These are phyloP conservation scores for Pelmatolapia mariae DNA, from an alignment of 2,113 vertebrate genomes.

Conservation along the genomic window DNA sequence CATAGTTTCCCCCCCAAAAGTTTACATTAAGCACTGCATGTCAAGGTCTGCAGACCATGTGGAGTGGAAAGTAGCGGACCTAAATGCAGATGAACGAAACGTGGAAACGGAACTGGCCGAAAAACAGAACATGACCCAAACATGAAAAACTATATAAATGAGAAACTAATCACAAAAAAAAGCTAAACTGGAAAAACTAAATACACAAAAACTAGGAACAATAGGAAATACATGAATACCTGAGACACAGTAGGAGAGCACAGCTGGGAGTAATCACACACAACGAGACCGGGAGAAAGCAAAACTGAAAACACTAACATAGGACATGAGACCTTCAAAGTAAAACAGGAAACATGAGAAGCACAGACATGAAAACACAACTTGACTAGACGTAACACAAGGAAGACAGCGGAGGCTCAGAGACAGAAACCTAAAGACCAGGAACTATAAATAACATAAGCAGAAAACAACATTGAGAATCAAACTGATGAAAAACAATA, in stretches of 20 bases:
- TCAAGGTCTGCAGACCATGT: background rate
- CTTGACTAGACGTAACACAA: background rate
- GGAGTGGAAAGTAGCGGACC: background rate
- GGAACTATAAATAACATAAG: background rate
- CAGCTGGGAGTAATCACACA: background rate
- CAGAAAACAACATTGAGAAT: background rate
- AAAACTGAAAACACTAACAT: background rate
- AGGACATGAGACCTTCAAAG: background rate
- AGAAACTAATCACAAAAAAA: background rate
- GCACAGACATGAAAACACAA: background rate
- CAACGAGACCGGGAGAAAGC: background rate
- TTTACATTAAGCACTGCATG: background rate
- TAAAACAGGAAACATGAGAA: background rate
- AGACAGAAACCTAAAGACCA: background rate
- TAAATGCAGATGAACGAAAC: background rate
- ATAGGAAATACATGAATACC: background rate
- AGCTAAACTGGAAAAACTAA: background rate
- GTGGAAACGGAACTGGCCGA: rapidly evolving
- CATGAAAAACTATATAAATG: background rate
- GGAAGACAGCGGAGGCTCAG: background rate
- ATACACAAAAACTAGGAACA: background rate
- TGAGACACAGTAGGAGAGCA: background rate
- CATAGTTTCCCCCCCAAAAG: rapidly evolving
- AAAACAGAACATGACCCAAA: background rate
- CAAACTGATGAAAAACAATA: background rate